Percentiles rank a stretch among this genome's conserved stretches.
Evolutionary conservation across 2,113 vertebrate species (phyloP).

Genomic region (Otolemur garnettii): DNA sequence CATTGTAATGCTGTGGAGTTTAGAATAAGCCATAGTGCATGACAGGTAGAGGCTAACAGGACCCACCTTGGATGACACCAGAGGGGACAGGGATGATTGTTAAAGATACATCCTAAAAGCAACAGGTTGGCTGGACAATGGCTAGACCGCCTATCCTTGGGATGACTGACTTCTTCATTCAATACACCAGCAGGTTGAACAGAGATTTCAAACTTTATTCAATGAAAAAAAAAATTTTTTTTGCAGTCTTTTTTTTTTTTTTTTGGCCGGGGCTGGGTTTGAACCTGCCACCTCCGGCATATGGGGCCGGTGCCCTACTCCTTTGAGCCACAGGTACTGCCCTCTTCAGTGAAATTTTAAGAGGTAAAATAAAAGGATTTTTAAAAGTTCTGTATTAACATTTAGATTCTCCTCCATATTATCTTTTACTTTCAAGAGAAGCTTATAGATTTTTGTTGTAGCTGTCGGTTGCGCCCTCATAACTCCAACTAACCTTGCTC

Average conservation of each 20-base stretch:
- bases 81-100: neutral
- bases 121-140: neutral
- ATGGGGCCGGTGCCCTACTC: no score
- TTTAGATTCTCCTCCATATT: neutral
- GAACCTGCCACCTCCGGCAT: no score
- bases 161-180: conserved; percentile 2
- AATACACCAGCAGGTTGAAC: neutral
- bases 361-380: neutral
- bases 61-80: no score
- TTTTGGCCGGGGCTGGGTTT: no score
- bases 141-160: neutral
- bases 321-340: no score
- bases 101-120: neutral
- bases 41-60: neutral
- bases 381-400: neutral
- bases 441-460: neutral
- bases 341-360: neutral
- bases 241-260: no score
- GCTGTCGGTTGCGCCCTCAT: neutral
- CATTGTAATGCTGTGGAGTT: neutral
- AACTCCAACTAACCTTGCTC: neutral
- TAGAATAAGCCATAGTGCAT: neutral
- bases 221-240: neutral
- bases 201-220: neutral
- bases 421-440: conserved; percentile 20